phyloP scores from a whole-genome alignment of 2,797 vertebrate genomes.

The Megaceryle alcyon region DNA sequence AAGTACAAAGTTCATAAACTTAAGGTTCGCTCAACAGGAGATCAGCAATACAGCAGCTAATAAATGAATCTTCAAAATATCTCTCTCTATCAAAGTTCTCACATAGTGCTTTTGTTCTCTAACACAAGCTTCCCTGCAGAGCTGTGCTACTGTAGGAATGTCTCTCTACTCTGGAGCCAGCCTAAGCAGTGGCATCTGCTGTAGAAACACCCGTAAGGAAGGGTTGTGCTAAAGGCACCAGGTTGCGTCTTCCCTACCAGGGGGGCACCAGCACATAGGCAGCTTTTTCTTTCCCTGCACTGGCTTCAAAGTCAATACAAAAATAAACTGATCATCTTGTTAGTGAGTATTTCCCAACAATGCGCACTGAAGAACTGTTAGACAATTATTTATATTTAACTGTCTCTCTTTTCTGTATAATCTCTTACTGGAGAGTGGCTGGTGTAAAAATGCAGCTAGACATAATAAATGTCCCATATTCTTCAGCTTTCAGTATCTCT shows the following conservation, averaged over 20 bases:
- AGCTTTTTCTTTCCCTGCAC: background rate
- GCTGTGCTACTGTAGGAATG: background rate
- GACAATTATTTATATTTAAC: conserved; percentile 32
- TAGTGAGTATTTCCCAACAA: background rate
- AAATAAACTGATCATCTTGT: background rate
- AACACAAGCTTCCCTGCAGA: background rate
- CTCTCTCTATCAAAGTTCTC: background rate
- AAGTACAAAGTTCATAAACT: background rate
- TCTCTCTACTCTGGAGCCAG: background rate
- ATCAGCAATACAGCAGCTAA: background rate
- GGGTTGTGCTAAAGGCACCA: background rate
- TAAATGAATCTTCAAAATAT: conserved; percentile 12
- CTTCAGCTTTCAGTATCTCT: conserved; percentile 19
- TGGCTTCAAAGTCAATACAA: background rate
- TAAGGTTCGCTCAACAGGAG: conserved; percentile 5
- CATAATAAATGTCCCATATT: background rate
- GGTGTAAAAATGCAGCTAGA: background rate
- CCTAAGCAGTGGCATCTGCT: background rate
- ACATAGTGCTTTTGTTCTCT: background rate
- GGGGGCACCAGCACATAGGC: background rate
- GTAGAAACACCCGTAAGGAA: background rate
- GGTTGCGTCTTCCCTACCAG: background rate
- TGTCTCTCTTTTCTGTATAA: background rate
- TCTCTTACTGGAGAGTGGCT: background rate
- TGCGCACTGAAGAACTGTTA: background rate